Evolutionary conservation across 1,140 invertebrate genomes (phyloP), one percentile per base, ranked within the genome.

Genomic region (Drosophila quadrilineata): DNA sequence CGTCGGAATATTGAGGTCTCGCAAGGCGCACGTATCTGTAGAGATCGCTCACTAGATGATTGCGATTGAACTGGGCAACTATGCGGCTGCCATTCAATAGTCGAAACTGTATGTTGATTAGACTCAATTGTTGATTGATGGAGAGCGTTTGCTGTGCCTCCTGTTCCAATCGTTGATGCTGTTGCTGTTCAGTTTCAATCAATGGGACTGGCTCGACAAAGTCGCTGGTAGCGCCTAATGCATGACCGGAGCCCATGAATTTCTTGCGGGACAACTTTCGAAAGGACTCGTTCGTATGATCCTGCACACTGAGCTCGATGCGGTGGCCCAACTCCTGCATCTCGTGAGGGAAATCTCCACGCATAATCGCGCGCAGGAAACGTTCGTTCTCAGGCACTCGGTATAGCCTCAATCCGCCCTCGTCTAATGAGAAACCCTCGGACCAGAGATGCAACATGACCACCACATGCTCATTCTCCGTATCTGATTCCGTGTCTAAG

Each of bases 361-460:
- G 75, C 48, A 85, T 24, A 0, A 84, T 57, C 2, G 70, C 74
- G 8, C 60, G 66, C 5, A 84, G 41, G 2, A 85, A 67, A 0
- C 66, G 49, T 0, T 79, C 79, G 14, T 84, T 84, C 5, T 74
- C 80, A 1, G 79, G 79, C 1, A 62, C 14, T 3, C 73, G 33
- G 8, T 84, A 84, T 0, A 17, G 54, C 1, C 80, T 31, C 10
- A 84, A 19, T 0, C 40, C 26, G 14, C 79, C 79, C 3, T 79
- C 63, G 29, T 85, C 74, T 4, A 84, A 26, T 4, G 79, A 62
- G 35, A 84, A 84, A 0, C 79, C 79, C 19, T 84, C 79, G 9
- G 79, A 64, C 79, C 79, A 84, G 1, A 84, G 58, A 35, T 84
- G 79, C 14, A 84, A 24, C 22, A 75, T 62, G 4, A 84, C 71